Evolutionary conservation across 1,140 invertebrate genomes (phyloP).

Genomic region (Lordiphosa clarofinis): DNA sequence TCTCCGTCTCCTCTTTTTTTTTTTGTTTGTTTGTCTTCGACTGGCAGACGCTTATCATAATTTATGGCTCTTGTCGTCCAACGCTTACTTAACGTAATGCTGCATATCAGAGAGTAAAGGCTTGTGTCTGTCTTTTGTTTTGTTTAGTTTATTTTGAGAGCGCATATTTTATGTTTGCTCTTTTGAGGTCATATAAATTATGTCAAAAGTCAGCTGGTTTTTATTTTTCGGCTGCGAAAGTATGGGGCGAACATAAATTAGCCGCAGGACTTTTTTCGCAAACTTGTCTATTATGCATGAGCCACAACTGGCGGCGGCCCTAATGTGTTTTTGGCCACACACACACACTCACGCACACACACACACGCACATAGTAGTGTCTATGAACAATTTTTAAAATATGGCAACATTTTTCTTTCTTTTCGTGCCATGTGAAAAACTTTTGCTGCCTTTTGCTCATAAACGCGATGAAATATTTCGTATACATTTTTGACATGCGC

Average conservation of each 20-base stretch:
- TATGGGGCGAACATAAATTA: conserved; percentile 53
- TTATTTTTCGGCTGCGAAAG: not conserved
- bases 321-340: conserved; percentile 40
- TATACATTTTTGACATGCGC: conserved; percentile 51
- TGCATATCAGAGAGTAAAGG: no score
- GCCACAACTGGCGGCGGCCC: conserved; percentile 34
- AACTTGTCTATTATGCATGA: conserved; percentile 58
- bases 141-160: conserved; percentile 18
- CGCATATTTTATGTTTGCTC: conserved; percentile 42
- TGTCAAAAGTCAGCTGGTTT: conserved; percentile 42
- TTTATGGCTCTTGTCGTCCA: not conserved
- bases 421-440: conserved; percentile 16
- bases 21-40: not conserved
- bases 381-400: conserved; percentile 52
- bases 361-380: conserved; percentile 10
- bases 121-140: conserved; percentile 9
- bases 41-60: conserved; percentile 6
- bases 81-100: no score
- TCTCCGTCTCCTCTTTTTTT: no score
- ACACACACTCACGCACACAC: conserved; percentile 11
- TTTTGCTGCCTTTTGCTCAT: conserved; percentile 39
- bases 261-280: conserved; percentile 49
- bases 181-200: conserved; percentile 50
- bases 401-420: conserved; percentile 21
- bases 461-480: conserved; percentile 40